Base-by-base conservation (phyloP, 2,888 invertebrate species). In the Caradrina kadenii region DNA sequence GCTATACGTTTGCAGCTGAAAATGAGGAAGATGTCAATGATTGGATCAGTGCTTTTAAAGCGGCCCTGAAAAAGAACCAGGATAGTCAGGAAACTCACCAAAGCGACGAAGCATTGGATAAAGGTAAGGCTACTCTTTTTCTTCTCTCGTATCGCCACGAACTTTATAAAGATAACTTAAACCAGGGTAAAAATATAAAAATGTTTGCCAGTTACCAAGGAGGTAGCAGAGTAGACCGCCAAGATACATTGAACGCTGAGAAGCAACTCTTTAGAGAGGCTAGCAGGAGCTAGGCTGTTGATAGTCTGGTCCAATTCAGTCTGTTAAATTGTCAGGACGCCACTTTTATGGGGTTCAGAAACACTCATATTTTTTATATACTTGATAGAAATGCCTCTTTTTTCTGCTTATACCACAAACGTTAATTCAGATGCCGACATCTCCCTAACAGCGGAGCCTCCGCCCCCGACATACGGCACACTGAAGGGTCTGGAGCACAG, bases 401-500 rank as follows among this genome's bases (percentile, higher is more conserved):
- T 5, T 35, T 58, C 45, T 10, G 15, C 7, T 45, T 21, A 17
- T 53, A 26, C 7, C n/a, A 31, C 5, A 54, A 52, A 26, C n/a
- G 10, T 19, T 5, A n/a, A 45, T 75, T 53, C 73, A 96, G 96
- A 96, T 79, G 90, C 92, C 35, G 96, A 96, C 71, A 91, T 93
- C 58, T 96, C 96, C 2, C 92, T 96, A 22, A 96, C 97, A 52
- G 96, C 97, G 1, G 96, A 96, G 52, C 96, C 96, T 0, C 97
- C 97, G 52, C 97, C 97, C 67, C 96, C 97, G 39, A 96, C 97
- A 6, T 98, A 97, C 91, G 98, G 98, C 7, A 98, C 98, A 0
- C 93, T 98, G 0, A 98, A 98, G 89, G 98, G 98, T 0, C 95
- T 98, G 55, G 99, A 99, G 87, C 98, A 98, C 90, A 98, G 98